These are phyloP conservation scores for Paramuricea clavata DNA, from an alignment of 92 coral and sea anemone genomes.

Conservation along the genomic window DNA sequence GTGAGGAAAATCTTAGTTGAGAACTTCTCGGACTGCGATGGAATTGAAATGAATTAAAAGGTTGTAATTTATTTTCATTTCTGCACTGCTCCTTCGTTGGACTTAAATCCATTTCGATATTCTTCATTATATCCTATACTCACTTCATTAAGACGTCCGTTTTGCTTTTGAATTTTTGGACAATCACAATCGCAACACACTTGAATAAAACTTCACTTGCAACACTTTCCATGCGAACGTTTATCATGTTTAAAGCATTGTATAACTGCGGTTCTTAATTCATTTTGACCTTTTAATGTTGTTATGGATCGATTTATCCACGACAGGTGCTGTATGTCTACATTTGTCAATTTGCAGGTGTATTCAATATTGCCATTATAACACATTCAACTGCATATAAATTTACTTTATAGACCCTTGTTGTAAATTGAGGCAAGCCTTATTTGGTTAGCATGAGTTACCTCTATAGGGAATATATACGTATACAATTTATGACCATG, in stretches of 20 bases:
- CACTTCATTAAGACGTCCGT: neutral
- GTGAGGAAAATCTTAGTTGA: neutral
- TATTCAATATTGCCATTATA: neutral
- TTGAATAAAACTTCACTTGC: neutral
- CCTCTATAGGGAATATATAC: too few relatives aligned
- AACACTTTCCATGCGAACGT: neutral
- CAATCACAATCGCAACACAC: neutral
- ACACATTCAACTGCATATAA: neutral
- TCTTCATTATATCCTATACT: neutral
- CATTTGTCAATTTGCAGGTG: constrained; percentile 11
- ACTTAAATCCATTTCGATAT: neutral
- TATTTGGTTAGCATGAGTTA: neutral
- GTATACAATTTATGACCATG: too few relatives aligned
- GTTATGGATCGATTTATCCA: neutral
- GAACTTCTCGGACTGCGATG: neutral
- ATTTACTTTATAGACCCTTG: neutral
- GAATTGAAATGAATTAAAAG: neutral
- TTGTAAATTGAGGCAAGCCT: neutral
- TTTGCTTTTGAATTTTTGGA: neutral
- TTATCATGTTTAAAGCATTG: neutral
- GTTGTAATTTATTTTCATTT: neutral
- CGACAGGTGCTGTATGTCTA: constrained; percentile 3
- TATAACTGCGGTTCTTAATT: neutral
- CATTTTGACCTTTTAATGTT: neutral
- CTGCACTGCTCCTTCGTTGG: neutral